These are phyloP conservation scores for Cosmia pyralina DNA, from an alignment of 2,888 invertebrate genomes.

Conservation along the genomic window DNA sequence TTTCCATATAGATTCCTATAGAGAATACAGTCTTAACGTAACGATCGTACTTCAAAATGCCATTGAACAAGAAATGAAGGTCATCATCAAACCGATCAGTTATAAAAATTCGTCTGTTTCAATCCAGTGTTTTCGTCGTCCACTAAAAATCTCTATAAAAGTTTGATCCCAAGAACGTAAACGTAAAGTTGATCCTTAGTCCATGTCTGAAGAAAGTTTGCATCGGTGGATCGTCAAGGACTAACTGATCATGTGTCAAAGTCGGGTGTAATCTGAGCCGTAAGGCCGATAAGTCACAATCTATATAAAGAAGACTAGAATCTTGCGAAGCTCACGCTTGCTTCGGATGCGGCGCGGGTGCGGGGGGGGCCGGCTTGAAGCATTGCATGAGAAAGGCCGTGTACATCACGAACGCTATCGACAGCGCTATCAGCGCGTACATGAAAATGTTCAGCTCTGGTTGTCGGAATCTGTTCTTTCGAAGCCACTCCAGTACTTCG, in stretches of 20 bases:
- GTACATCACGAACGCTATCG: conserved; percentile 96
- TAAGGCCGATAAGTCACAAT: conserved; percentile 71
- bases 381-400: conserved; percentile 97
- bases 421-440: conserved; percentile 97
- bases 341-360: conserved; percentile 91
- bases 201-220: conserved; percentile 62
- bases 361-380: conserved; percentile 93
- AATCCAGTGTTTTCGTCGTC: conserved; percentile 69
- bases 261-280: conserved; percentile 62
- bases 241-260: conserved; percentile 70
- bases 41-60: conserved; percentile 77
- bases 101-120: conserved; percentile 64
- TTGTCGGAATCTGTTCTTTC: conserved; percentile 97
- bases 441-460: conserved; percentile 98
- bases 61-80: conserved; percentile 63
- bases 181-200: conserved; percentile 74
- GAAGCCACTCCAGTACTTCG: conserved; percentile 97
- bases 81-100: conserved; percentile 52
- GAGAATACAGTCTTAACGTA: conserved; percentile 80
- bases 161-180: conserved; percentile 87
- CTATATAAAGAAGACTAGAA: conserved; percentile 63
- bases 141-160: conserved; percentile 74
- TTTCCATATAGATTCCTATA: conserved; percentile 72
- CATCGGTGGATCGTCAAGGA: conserved; percentile 72
- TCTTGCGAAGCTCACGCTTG: conserved; percentile 89